Base-by-base conservation (phyloP, 1,140 invertebrate genomes). In the Drosophila rhopaloa region DNA sequence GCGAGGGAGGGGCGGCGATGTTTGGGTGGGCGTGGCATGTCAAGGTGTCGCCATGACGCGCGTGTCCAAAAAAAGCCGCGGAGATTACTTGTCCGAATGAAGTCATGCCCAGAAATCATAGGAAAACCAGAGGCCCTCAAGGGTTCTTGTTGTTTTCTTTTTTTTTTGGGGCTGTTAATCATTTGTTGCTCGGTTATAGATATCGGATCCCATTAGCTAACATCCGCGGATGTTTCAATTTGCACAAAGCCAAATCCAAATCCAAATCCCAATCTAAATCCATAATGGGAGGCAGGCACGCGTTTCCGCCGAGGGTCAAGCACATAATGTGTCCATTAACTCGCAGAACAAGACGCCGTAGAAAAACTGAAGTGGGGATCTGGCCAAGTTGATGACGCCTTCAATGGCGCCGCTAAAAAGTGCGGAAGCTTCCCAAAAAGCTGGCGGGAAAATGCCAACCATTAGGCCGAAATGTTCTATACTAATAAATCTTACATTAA, bases 211-310 rank as follows among this genome's bases (percentile, higher is more conserved):
- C 67, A 71, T 71, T 71, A 71, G 51, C 63, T 29, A 53, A 58
- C 74, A 67, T 76, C 60, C 60, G 63, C 40, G 74, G 77, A 72
- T 82, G 65, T 88, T 82, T 82, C 62, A 81, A 85, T 88, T 88
- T 88, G 51, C 66, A 44, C 38, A 72, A 38, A 68, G 72, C 50
- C 76, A 59, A 77, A 59, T 9, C 19, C 11, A 41, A 43, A 66
- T 24, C 38, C 59, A 51, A 63, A 66, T 24, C 38, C 59, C 63
- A 63, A 65, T 60, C 65, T 29, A 51, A 68, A 54, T 38, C 55
- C 55, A 68, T 77, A 78, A 88, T 88, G 84, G 67, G 76, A 32
- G 67, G 51, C 53, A 61, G 75, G 72, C 83, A 88, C 83, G 83
- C 83, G 83, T 46, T 88, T 88, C 83, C 83, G 74, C 24, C 14